Evolutionary conservation across 2,888 invertebrate species (phyloP), one percentile per base, ranked within the genome.

Genomic region (Bursaphelenchus okinawaensis): DNA sequence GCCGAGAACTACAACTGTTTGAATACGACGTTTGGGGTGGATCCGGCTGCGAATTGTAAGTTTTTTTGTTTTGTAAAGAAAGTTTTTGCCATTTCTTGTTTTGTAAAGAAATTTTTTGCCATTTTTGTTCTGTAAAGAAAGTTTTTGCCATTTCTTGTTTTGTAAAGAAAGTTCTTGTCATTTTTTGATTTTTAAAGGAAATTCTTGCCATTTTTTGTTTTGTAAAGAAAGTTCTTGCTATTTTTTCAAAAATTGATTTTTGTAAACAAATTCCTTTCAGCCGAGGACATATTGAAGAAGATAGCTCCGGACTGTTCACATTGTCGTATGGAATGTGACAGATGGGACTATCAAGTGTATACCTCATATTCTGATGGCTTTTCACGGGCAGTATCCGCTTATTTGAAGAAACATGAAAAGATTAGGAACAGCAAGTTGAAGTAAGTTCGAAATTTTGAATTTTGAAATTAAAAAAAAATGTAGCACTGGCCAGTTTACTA

Each of bases 311-410:
- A 31, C 12, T 74, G 74, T 54, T 29, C 64, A 20, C 67, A 62
- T 60, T 77, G 77, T 55, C 66, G 65, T 50, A 66, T 74, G 65
- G 77, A 77, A 52, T 77, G 77, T 62, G 63, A 75, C 23, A 67
- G 74, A 24, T 72, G 72, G 65, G 69, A 71, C 16, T 80, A 73
- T 63, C 74, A 76, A 31, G 69, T 76, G 1, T 78, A 70, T 57
- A 79, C 78, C 56, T 79, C 79, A 1, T 79, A 79, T 52, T 71
- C 75, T 8, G 64, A 68, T 29, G 75, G 70, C 7, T 79, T 76
- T 63, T 71, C 73, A 8, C 64, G 62, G 1, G 76, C 74, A 20
- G 73, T 75, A 3, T 29, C 75, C 22, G 68, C 66, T 8, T 78
- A 72, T 72, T 61, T 76, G 22, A 55, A 65, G 19, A 26, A 68